Evolutionary conservation across 1,140 invertebrate genomes (phyloP), one percentile per base, ranked within the genome.

Genomic region (Drosophila serrata): DNA sequence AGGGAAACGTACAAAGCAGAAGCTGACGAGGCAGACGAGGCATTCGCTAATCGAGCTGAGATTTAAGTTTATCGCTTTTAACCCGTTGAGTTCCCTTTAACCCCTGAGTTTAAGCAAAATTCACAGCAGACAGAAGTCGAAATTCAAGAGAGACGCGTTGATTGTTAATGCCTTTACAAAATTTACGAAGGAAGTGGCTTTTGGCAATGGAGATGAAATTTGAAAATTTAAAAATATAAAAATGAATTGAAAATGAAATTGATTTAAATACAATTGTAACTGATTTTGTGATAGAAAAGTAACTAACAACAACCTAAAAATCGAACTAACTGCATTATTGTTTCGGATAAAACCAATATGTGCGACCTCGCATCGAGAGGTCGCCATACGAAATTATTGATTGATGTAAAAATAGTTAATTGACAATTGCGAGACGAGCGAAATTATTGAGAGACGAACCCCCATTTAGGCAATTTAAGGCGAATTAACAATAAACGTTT

Each of bases 401-500:
- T 72, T 72, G 70, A 85, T 90, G 80, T 88, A 85, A 91, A 88
- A 91, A 91, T 91, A 91, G 88, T 79, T 75, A 88, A 88, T 80
- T 87, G 69, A 86, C 67, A 79, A 80, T 53, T 39, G 49, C 76
- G 76, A 65, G 67, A 58, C 37, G 74, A 75, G 49, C 72, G 40
- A 81, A 81, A 81, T 72, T 82, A 55, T 55, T 37, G 39, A 75
- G 62, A 73, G 70, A 63, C 59, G 59, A 82, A 75, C 69, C 46
- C 37, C 81, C 81, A 45, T 92, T 92, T 92, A 92, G 91, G 87
- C 90, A 92, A 92, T 92, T 92, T 92, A 90, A 92, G 91, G 91
- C 91, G 76, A 65, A 91, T 92, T 92, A 92, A 92, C 91, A 92
- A 92, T 92, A 92, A 92, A 90, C 84, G 80, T 87, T 87, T 88